Evolutionary conservation across 2,113 vertebrate genomes (phyloP), one percentile per base, ranked within the genome.

Genomic region (Burhinus oedicnemus): DNA sequence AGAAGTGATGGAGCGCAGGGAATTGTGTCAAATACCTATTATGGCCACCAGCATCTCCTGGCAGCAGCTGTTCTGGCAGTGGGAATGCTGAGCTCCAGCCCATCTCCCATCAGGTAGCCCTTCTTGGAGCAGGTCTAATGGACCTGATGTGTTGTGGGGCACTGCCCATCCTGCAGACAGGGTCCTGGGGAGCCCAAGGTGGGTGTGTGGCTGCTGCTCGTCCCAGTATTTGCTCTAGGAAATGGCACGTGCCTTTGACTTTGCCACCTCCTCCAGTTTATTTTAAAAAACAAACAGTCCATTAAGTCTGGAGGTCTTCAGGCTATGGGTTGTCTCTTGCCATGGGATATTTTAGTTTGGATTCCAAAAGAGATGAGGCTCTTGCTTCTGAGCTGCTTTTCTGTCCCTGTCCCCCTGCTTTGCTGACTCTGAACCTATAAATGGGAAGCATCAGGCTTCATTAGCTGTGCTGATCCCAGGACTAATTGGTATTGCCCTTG

Each of bases 41-140:
- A 5, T 0, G 2, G 25, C 27, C 76, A 25, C 20, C n/a, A 70
- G 34, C 40, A 32, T 70, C 58, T 74, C n/a, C 77, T 11, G 20
- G 76, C 42, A 83, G 83, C 44, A 57, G 70, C 55, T 0, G 0
- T 69, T 25, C 26, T 12, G 44, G 70, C 0, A 1, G 49, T 60
- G 42, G 55, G 15, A 47, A 30, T 6, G 18, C 54, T 6, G 54
- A 77, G 49, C 71, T 83, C 54, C 71, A 65, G n/a, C 62, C 54
- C 36, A 1, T 8, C 20, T 60, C 36, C 27, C 68, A 8, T 38
- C 52, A 5, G 1, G 0, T 23, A 4, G 1, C n/a, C 64, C n/a
- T 81, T 54, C 90, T 5, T 32, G 70, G 47, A 68, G 77, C 58
- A 52, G 54, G 15, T 49, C 66, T 76, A 77, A 8, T 21, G 69